Percentiles rank a stretch among this genome's conserved stretches.
Evolutionary conservation across 2,797 vertebrate genomes (phyloP).

Genomic region (Cirrhinus molitorella): DNA sequence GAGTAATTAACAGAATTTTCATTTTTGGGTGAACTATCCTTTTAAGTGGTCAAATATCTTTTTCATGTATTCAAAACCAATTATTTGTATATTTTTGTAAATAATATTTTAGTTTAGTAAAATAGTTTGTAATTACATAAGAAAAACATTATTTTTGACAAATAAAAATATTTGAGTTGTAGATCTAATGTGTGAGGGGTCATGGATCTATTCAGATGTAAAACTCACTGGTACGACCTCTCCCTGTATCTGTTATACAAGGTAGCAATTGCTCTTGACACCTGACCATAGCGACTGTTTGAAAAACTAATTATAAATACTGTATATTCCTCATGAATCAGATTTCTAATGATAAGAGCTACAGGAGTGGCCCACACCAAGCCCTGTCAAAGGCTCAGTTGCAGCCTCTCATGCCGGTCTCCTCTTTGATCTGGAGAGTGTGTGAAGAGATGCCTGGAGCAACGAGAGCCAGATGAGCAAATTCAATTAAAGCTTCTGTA

Average conservation of each 20-base stretch:
- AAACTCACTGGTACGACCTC: not conserved
- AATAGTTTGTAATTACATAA: not conserved
- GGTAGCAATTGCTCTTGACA: constrained; percentile 28
- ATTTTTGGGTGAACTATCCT: too few relatives aligned
- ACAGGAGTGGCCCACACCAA: not conserved
- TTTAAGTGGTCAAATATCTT: too few relatives aligned
- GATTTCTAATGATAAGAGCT: constrained; percentile 24
- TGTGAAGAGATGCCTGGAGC: constrained; percentile 41
- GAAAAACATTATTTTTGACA: not conserved
- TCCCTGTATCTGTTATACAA: not conserved
- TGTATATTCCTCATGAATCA: constrained; percentile 21
- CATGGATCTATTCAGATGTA: not conserved
- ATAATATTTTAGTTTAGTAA: not conserved
- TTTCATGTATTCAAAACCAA: not conserved
- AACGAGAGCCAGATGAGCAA: constrained; percentile 50
- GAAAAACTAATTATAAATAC: constrained; percentile 9
- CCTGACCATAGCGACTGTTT: constrained; percentile 12
- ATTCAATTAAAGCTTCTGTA: constrained; percentile 58
- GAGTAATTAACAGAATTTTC: too few relatives aligned
- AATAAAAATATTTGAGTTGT: not conserved
- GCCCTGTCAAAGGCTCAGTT: not conserved
- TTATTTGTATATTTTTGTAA: not conserved
- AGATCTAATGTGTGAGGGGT: not conserved
- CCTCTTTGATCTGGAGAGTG: constrained; percentile 44
- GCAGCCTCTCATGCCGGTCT: constrained; percentile 31